Conservation (phyloP, 2,797 vertebrate genomes). For the Pseudochromis fuscus region DNA sequence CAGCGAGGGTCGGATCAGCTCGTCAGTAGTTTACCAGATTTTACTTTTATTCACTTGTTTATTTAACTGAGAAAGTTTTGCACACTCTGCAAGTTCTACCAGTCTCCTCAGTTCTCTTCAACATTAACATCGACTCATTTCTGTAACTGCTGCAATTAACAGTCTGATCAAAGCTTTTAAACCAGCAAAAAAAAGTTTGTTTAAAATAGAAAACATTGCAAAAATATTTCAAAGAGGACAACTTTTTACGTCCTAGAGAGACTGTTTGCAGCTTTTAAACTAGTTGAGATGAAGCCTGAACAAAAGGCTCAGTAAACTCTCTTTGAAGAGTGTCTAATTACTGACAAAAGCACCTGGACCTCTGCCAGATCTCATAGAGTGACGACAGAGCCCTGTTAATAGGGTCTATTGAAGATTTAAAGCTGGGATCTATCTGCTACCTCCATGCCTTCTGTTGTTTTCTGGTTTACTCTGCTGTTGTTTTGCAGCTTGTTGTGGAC, state of each 20-base stretch:
- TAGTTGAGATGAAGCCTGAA: conserved; percentile 59
- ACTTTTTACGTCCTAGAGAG: conserved; percentile 36
- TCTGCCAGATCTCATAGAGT: conserved; percentile 66
- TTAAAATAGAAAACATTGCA: not conserved
- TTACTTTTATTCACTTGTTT: conserved; percentile 21
- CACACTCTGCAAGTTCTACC: conserved; percentile 16
- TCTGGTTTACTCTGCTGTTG: conserved; percentile 22
- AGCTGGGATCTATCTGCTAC: conserved; percentile 44
- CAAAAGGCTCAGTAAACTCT: conserved; percentile 60
- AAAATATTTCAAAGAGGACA: conserved; percentile 20
- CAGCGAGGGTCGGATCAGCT: conserved; percentile 16
- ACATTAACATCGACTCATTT: conserved; percentile 11
- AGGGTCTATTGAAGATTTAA: conserved; percentile 58
- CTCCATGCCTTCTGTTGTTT: conserved; percentile 37
- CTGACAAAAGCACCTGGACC: conserved; percentile 63
- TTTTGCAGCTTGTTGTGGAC: conserved; percentile 23
- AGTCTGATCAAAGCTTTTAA: conserved; percentile 30
- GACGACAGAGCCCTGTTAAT: conserved; percentile 59
- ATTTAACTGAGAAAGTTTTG: conserved; percentile 13
- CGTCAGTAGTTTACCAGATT: conserved; percentile 4
- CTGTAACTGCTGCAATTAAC: conserved; percentile 24
- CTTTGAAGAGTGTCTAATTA: conserved; percentile 75
- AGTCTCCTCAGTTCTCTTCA: not conserved
- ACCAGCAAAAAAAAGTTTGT: conserved; percentile 21
- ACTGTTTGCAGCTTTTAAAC: conserved; percentile 45